Base-by-base conservation (phyloP, 2,888 invertebrate genomes). In the Agrotis puta region DNA sequence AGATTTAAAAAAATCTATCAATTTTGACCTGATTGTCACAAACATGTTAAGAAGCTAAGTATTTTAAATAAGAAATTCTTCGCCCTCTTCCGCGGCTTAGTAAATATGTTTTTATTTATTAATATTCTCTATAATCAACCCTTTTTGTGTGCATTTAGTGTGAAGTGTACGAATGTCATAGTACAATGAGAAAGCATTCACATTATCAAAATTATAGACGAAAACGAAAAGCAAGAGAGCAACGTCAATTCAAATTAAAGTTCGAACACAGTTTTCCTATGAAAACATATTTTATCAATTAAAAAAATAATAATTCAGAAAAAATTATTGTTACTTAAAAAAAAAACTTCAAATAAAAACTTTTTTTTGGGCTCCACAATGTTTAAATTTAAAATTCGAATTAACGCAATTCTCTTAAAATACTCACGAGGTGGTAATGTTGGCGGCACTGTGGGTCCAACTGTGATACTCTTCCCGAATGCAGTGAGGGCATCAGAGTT, bases 381-480 rank as follows among this genome's bases (percentile, higher is more conserved):
- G 0, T 27, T 20, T 1, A 45, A n/a, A 16, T 45, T 61, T 33
- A 0, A 43, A 50, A 0, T 67, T 68, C 61, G 53, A 69, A 70
- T 54, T 0, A 54, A 61, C 24, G 64, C 2, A 78, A 51, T 73
- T 51, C 64, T 79, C 14, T 2, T 20, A 4, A 3, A 2, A 27
- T 50, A 88, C 96, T 96, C 94, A 97, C 97, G 96, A 86, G 97
- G 97, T 18, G 96, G 95, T 61, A 96, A 93, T 13, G 97, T 97
- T 47, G 97, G 97, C 43, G 94, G 95, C 7, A 96, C 93, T 74
- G 96, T 97, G 18, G 97, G 96, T 47, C 96, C 94, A 83, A 96
- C 96, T 18, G 97, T 96, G 87, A 96, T 97, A 73, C 97, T 97
- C 92, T 97, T 97, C 54, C 97, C 97, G 83, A 97, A 97, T 22